A percentile compares a stretch with the other conserved stretches of the same genome.
phyloP scores from a whole-genome alignment of 1,140 invertebrate species.

The Nasonia vitripennis region DNA sequence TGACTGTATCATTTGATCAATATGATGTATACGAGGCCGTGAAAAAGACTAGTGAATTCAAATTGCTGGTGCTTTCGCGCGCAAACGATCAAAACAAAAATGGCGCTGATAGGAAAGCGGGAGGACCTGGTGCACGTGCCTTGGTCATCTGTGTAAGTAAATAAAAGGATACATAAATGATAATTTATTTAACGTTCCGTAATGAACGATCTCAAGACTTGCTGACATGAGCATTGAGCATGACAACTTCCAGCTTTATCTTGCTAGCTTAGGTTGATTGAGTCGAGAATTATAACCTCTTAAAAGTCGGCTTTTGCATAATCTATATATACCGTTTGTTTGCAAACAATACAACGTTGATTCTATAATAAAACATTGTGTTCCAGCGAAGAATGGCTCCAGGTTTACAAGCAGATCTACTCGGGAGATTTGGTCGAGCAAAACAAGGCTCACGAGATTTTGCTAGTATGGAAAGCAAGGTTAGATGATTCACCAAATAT shows the following conservation, averaged over 20 bases:
- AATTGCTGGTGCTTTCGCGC: background rate
- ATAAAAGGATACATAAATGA: conserved; percentile 3
- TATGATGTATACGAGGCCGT: too few relatives aligned
- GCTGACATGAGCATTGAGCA: background rate
- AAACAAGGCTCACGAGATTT: conserved; percentile 73
- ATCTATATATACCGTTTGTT: background rate
- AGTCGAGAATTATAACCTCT: conserved; percentile 14
- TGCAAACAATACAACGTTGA: background rate
- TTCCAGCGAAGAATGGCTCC: conserved; percentile 77
- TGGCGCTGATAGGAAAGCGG: conserved; percentile 59
- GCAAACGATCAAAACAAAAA: conserved; percentile 42
- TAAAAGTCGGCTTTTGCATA: background rate
- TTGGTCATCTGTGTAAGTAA: conserved; percentile 68
- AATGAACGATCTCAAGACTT: conserved; percentile 6
- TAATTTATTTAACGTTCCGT: background rate
- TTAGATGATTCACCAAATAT: conserved; percentile 36
- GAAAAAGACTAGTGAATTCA: background rate
- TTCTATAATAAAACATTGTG: conserved; percentile 24
- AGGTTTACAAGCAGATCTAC: conserved; percentile 76
- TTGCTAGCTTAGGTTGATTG: conserved; percentile 6
- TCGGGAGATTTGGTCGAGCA: conserved; percentile 69
- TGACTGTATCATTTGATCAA: too few relatives aligned
- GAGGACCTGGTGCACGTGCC: conserved; percentile 65
- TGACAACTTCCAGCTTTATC: background rate
- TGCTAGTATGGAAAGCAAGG: conserved; percentile 79